Conservation (phyloP, 2,888 invertebrate genomes). For the Hartigia nigra region DNA sequence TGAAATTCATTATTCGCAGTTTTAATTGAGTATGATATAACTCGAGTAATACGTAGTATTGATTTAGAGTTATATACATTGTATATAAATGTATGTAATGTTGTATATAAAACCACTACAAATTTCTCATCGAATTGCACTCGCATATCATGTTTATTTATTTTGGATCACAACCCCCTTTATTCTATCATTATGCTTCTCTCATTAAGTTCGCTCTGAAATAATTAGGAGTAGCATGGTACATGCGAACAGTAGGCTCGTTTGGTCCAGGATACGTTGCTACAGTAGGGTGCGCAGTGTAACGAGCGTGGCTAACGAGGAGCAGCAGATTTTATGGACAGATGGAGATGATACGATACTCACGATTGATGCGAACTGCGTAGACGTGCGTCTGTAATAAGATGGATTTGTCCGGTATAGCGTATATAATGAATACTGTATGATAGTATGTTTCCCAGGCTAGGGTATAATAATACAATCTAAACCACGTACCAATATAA, state of each 20-base stretch:
- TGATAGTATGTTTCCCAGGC: not conserved
- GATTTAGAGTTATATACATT: not conserved
- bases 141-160: not conserved
- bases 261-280: conserved; percentile 16
- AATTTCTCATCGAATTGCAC: not conserved
- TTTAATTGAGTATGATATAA: not conserved
- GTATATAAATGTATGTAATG: not conserved
- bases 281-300: conserved; percentile 48
- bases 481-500: not conserved
- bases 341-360: conserved; percentile 62
- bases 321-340: conserved; percentile 62
- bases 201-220: conserved; percentile 52
- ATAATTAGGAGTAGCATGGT: conserved; percentile 55
- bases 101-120: not conserved
- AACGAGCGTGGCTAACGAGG: conserved; percentile 64
- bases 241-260: conserved; percentile 28
- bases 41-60: not conserved
- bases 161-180: not conserved
- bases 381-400: conserved; percentile 3
- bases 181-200: conserved; percentile 25
- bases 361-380: conserved; percentile 54
- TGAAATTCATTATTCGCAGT: not conserved
- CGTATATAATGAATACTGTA: not conserved
- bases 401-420: not conserved
- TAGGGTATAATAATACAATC: not conserved